Conservation (phyloP, 2,113 vertebrate species). For the Spea multiplicata region DNA sequence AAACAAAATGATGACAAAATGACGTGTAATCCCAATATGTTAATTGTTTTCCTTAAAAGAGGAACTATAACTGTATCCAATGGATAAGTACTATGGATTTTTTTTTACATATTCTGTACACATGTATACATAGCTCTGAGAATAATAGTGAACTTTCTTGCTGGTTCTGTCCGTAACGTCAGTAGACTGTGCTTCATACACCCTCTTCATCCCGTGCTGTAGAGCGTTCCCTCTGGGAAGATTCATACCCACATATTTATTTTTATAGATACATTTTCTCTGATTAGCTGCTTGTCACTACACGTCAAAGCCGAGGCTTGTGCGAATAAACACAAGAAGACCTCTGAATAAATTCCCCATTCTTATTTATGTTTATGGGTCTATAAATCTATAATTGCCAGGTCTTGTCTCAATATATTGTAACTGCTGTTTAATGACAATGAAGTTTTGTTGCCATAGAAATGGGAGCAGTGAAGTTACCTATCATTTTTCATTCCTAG, state of each 20-base stretch:
- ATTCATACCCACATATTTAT: slow-evolving; percentile 39
- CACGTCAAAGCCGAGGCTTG: background rate
- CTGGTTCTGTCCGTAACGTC: background rate
- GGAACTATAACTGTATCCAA: too few species aligned
- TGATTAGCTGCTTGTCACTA: slow-evolving; percentile 69
- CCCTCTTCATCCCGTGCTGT: background rate
- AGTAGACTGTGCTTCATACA: slow-evolving; percentile 7
- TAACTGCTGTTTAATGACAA: slow-evolving; percentile 79
- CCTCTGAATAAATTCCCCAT: slow-evolving; percentile 74
- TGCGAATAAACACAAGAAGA: slow-evolving; percentile 68
- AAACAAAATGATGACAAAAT: too few species aligned
- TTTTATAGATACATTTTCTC: slow-evolving; percentile 59
- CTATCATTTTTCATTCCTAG: slow-evolving; percentile 76
- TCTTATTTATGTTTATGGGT: slow-evolving; percentile 76
- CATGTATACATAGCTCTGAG: too few species aligned
- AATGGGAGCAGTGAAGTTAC: slow-evolving; percentile 74
- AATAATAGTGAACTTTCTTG: background rate
- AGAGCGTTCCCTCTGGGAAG: slow-evolving; percentile 25
- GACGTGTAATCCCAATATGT: too few species aligned
- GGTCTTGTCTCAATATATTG: slow-evolving; percentile 63
- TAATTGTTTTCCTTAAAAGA: too few species aligned
- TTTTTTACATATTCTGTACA: too few species aligned
- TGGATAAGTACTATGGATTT: too few species aligned
- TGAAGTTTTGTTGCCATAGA: slow-evolving; percentile 83
- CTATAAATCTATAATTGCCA: slow-evolving; percentile 78